Base-by-base conservation (phyloP, 2,797 vertebrate genomes). In the Xerus rutilus region DNA sequence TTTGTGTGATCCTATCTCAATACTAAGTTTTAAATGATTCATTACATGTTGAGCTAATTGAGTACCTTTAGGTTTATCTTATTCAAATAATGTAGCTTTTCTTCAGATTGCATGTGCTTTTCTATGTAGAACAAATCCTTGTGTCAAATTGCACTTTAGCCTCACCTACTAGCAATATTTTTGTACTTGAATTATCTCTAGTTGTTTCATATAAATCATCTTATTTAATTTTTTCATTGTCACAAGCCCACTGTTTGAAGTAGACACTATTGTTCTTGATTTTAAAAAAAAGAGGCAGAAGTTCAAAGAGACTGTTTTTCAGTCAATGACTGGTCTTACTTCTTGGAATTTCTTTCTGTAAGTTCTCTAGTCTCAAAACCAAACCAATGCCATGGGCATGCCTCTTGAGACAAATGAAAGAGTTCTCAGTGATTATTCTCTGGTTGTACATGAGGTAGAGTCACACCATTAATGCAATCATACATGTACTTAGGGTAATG, bases 341-440 rank as follows among this genome's bases (percentile, higher is more conserved):
- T 70, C 64, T 43, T 93, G 39, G 32, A 84, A 90, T 65, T 86
- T 49, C 14, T 59, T 67, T 90, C 39, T 92, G 4, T 67, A 90
- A 8, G 12, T 65, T 92, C 86, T 91, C 25, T 13, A 85, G n/a
- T 7, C 69, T 70, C 11, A 52, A 39, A 18, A 92, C 70, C 69
- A 92, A 90, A 85, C 79, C 39, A 67, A 57, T 70, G 74, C 59
- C 20, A 39, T 57, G 35, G 14, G 21, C 28, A n/a, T 45, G 9
- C 43, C 76, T 82, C 70, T 92, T 72, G 67, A 96, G 69, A 85
- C n/a, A 94, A 82, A 88, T 88, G 32, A 94, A 86, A 85, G 88
- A 47, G 35, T 91, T 92, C 43, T 64, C 59, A 91, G 54, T 67
- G 25, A 62, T 93, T 88, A 39, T 39, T 39, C 39, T 39, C 39